Conservation (phyloP, 2,888 invertebrate genomes). For the Pharmacophagus antenor region DNA sequence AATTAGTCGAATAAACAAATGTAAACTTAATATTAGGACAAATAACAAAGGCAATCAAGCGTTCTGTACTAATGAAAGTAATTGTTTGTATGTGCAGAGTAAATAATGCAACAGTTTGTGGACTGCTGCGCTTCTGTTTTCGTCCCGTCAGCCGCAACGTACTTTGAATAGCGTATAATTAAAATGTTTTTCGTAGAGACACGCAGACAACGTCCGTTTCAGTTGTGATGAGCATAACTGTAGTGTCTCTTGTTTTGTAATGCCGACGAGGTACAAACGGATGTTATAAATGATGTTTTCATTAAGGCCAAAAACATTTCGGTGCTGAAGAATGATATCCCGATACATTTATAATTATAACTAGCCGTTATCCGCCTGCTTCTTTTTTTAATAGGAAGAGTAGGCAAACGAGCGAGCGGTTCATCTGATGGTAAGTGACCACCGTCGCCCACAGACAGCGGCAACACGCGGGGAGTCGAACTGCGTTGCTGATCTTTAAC, state of each 20-base stretch:
- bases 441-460: too few species aligned
- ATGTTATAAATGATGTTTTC: not conserved
- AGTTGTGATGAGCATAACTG: constrained; percentile 22
- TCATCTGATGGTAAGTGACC: too few species aligned
- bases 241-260: not conserved
- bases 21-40: not conserved
- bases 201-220: constrained; percentile 43
- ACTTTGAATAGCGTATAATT: constrained; percentile 44
- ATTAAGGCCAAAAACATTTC: not conserved
- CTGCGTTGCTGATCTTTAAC: too few species aligned
- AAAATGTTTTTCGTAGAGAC: constrained; percentile 43
- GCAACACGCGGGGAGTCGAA: too few species aligned
- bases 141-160: constrained; percentile 37
- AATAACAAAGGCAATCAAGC: not conserved
- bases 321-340: too few species aligned
- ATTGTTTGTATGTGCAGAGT: constrained; percentile 21
- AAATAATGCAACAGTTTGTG: constrained; percentile 37
- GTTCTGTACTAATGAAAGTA: not conserved
- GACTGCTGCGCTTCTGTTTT: constrained; percentile 37
- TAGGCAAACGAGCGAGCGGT: too few species aligned
- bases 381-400: too few species aligned
- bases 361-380: too few species aligned
- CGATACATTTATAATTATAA: too few species aligned
- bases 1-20: not conserved
- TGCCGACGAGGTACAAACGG: not conserved